Base-by-base conservation (phyloP, 2,113 vertebrate genomes). In the Phyllostomus discolor region DNA sequence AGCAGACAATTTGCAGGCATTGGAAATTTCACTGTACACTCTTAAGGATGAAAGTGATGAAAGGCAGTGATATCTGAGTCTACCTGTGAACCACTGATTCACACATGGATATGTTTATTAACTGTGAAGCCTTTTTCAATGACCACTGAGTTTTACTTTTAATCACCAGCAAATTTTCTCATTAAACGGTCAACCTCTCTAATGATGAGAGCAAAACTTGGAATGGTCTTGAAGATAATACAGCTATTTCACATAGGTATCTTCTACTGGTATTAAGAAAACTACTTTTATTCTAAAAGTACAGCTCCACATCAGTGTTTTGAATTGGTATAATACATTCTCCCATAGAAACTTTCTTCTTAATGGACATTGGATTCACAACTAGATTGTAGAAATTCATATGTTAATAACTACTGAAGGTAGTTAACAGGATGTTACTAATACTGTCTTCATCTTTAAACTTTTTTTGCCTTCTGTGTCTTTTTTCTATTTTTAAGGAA, bases 401-500 rank as follows among this genome's bases (percentile, higher is more conserved):
- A 28, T 62, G 26, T 62, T 62, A 28, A 62, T 62, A 28, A 79
- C 50, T 87, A 59, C 35, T 75, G 22, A 88, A 43, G 15, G 10
- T n/a, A 33, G 54, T 57, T 24, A 22, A 57, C 22, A 57, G 54
- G 54, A 57, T 57, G 7, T 57, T 57, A 57, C 57, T 59, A 59
- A 59, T 59, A 26, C 24, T 26, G 20, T 59, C 57, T 59, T 59
- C 20, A 59, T 59, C 57, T 59, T 26, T 59, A 24, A 59, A 4
- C 57, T 10, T 62, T n/a, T 80, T 79, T 50, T 80, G 10, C 16
- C 69, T 83, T 91, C 81, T 2, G 5, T 83, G 80, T 87, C 20
- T 22, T 86, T 35, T 59, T 5, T 8, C 4, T 38, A 20, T 38
- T 79, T 87, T 86, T 73, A 96, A 99, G 98, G 0, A 28, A 64